Conservation (phyloP, 1,140 invertebrate genomes). For the Temnothorax nylanderi region DNA sequence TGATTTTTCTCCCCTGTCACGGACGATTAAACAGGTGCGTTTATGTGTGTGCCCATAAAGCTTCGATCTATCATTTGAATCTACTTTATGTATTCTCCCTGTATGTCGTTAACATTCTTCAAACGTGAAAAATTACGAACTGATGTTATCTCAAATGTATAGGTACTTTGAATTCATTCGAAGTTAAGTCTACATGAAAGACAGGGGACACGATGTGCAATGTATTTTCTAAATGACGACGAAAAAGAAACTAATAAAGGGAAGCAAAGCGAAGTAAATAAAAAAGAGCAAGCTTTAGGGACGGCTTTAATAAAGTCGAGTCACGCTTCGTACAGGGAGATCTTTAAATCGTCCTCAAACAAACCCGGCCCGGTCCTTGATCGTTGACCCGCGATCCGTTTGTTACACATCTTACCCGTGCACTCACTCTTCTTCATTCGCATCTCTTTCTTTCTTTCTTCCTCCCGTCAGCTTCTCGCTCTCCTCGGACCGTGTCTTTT, state of each 20-base stretch:
- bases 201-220: neutral
- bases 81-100: neutral
- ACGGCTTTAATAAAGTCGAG: constrained; percentile 79
- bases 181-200: neutral
- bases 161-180: neutral
- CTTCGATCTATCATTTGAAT: constrained; percentile 41
- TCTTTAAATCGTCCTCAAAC: constrained; percentile 80
- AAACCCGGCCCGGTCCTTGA: constrained; percentile 67
- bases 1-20: constrained; percentile 57
- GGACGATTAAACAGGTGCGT: constrained; percentile 61
- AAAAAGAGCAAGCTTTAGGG: constrained; percentile 34
- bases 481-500: neutral
- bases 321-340: constrained; percentile 76
- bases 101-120: neutral
- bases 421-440: constrained; percentile 32
- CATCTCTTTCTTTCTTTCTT: constrained; percentile 40
- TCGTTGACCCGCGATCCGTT: constrained; percentile 77
- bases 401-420: constrained; percentile 73
- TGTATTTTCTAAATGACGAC: constrained; percentile 2
- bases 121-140: neutral
- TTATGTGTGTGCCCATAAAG: neutral
- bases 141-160: neutral
- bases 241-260: constrained; percentile 54
- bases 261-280: constrained; percentile 23
- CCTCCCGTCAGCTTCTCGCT: neutral